Evolutionary conservation across 1,140 invertebrate genomes (phyloP), one percentile per base, ranked within the genome.

Genomic region (Drosophila virilis): DNA sequence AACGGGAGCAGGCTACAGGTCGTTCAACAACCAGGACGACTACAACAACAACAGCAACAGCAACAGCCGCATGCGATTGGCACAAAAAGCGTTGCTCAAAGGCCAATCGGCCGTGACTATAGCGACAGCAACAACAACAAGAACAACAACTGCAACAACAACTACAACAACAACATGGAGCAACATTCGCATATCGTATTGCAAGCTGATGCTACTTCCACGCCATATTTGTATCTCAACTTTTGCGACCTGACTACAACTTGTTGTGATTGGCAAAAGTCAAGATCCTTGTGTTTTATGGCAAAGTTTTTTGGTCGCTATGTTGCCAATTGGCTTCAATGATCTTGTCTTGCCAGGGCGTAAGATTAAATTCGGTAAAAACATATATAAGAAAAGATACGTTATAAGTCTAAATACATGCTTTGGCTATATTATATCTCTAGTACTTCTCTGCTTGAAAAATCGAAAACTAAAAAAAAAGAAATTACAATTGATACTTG

Each of bases 1-100:
- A 88, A 89, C 83, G 77, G 84, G 84, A 88, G 83, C 83, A 88
- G 66, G 46, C 83, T 68, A 48, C 83, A 88, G 83, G 83, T 89
- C 83, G 74, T 43, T 22, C 69, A 60, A 42, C 54, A 74, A 73
- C 62, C 40, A 54, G 17, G 50, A 66, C 52, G 37, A 58, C 68
- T 35, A 71, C 68, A 72, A 38, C 28, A 15, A 33, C 52, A 51
- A 69, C 46, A 74, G 58, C 54, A 42, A 8, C 51, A 46, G 67
- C 61, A 51, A 65, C 48, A 67, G 32, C 48, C 59, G 71, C 57
- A 52, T 59, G 78, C 66, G 62, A 85, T 74, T 86, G 74, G 82
- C 57, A 74, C 57, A 73, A 59, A 72, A 72, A 71, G 46, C 40
- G 15, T 50, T 58, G 58, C 66, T 61, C 28, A 76, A 70, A 83